Evolutionary conservation across 2,888 invertebrate species (phyloP).

Genomic region (Drosophila paranaensis): DNA sequence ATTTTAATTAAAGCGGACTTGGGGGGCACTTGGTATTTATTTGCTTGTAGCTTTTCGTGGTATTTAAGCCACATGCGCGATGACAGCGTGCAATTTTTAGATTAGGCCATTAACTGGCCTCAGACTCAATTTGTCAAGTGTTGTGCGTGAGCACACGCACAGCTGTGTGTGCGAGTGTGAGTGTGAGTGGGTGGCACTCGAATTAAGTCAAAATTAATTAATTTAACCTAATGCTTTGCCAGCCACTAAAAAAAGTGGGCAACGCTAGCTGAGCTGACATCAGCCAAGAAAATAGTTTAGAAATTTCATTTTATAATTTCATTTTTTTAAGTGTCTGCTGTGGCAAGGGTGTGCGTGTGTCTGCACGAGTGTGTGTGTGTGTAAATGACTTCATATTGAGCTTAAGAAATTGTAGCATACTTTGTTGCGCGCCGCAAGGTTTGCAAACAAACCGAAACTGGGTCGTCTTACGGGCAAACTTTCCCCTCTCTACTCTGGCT

Average conservation of each 20-base stretch:
- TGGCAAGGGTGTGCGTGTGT: slow-evolving; percentile 34
- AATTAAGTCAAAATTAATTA: slow-evolving; percentile 56
- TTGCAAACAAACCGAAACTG: slow-evolving; percentile 51
- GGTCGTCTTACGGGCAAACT: slow-evolving; percentile 57
- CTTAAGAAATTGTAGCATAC: slow-evolving; percentile 52
- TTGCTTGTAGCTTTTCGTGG: slow-evolving; percentile 3
- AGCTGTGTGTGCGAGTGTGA: slow-evolving; percentile 4
- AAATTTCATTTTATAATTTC: slow-evolving; percentile 42
- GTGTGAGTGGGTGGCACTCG: slow-evolving; percentile 4
- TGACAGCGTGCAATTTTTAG: slow-evolving; percentile 74
- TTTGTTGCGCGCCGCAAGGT: slow-evolving; percentile 42
- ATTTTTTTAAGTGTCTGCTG: slow-evolving; percentile 29
- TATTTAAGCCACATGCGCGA: slow-evolving; percentile 43
- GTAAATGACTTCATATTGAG: slow-evolving; percentile 69
- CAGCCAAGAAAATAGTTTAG: slow-evolving; percentile 28
- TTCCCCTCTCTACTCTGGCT: too few species aligned
- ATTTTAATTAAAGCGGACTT: slow-evolving; percentile 74
- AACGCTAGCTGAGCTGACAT: slow-evolving; percentile 47
- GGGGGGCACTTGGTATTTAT: slow-evolving; percentile 14
- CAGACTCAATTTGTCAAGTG: slow-evolving; percentile 68
- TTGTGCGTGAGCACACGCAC: slow-evolving; percentile 64
- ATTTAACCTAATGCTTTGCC: slow-evolving; percentile 48
- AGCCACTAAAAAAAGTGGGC: slow-evolving; percentile 2
- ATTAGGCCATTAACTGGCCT: slow-evolving; percentile 51
- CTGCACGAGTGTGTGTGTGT: slow-evolving; percentile 37